A percentile compares a stretch with the other conserved stretches of the same genome.
These are phyloP conservation scores for Forbesichthys papilliferus DNA, from an alignment of 2,113 vertebrate genomes.

Conservation along the genomic window DNA sequence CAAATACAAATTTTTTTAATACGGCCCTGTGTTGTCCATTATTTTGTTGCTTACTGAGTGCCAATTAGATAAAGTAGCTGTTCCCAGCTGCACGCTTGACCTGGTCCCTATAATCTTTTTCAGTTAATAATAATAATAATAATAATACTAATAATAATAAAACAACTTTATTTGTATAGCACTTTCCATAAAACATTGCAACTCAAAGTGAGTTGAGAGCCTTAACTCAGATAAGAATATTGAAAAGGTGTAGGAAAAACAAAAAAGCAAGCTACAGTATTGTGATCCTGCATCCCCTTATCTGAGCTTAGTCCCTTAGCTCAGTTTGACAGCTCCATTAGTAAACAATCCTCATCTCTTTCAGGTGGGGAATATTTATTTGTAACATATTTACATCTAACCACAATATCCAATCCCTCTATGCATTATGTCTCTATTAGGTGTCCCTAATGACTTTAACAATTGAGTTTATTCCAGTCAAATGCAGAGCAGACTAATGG, in stretches of 20 bases:
- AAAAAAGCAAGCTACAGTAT: conserved; percentile 18
- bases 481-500: conserved; percentile 34
- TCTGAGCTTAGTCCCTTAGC: conserved; percentile 34
- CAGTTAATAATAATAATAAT: conserved; percentile 9
- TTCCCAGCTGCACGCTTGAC: conserved; percentile 44
- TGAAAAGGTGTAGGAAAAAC: conserved; percentile 43
- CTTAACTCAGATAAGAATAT: conserved; percentile 69
- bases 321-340: conserved; percentile 44
- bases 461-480: conserved; percentile 43
- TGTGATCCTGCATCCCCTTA: conserved; percentile 57
- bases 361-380: background rate
- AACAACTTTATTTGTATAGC: too few species aligned
- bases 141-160: too few species aligned
- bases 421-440: conserved; percentile 9
- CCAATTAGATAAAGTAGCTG: conserved; percentile 48
- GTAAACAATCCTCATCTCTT: conserved; percentile 28
- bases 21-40: conserved; percentile 47
- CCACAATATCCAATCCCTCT: conserved; percentile 27
- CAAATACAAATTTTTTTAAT: conserved; percentile 60
- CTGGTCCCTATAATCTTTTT: conserved; percentile 55
- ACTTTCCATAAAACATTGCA: too few species aligned
- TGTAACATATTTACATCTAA: background rate
- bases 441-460: conserved; percentile 40
- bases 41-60: conserved; percentile 21
- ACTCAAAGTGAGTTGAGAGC: conserved; percentile 28